A percentile compares a stretch with the other conserved stretches of the same genome.
Evolutionary conservation across 2,888 invertebrate genomes (phyloP).

Genomic region (Diplazon laetatorius): DNA sequence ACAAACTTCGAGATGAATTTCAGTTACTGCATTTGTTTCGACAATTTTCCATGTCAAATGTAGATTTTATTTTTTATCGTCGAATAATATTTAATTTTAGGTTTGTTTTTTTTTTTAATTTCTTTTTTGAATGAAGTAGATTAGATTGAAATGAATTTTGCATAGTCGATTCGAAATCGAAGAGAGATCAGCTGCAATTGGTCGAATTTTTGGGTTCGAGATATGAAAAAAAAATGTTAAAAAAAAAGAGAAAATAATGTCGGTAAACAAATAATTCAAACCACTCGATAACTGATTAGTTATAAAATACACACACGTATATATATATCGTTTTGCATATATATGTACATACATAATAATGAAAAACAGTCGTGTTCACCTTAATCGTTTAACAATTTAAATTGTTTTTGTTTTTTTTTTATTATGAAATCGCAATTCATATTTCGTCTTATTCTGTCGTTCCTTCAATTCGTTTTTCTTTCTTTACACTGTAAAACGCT

Average conservation of each 20-base stretch:
- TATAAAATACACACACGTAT: conserved; percentile 46
- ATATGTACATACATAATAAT: conserved; percentile 47
- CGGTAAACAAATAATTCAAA: no score
- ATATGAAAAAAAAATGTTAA: no score
- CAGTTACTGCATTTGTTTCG: conserved; percentile 54
- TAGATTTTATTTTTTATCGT: background rate
- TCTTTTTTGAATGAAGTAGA: no score
- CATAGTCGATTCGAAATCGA: no score
- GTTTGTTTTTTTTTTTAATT: no score
- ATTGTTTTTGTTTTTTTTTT: no score
- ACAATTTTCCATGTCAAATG: conserved; percentile 6
- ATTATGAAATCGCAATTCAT: conserved; percentile 57
- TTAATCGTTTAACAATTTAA: conserved; percentile 52
- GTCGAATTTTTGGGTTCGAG: no score
- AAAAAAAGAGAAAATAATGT: no score
- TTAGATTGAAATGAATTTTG: no score
- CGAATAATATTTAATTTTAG: no score
- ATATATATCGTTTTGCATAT: conserved; percentile 40
- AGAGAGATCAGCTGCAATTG: no score
- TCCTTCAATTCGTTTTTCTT: conserved; percentile 3
- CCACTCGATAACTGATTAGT: background rate
- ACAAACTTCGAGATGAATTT: background rate
- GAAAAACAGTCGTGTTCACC: conserved; percentile 46
- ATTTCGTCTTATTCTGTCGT: conserved; percentile 34
- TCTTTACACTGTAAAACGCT: background rate